These are phyloP conservation scores for Caenorhabditis sp. DNA, from an alignment of 2,888 invertebrate species.

Conservation along the genomic window DNA sequence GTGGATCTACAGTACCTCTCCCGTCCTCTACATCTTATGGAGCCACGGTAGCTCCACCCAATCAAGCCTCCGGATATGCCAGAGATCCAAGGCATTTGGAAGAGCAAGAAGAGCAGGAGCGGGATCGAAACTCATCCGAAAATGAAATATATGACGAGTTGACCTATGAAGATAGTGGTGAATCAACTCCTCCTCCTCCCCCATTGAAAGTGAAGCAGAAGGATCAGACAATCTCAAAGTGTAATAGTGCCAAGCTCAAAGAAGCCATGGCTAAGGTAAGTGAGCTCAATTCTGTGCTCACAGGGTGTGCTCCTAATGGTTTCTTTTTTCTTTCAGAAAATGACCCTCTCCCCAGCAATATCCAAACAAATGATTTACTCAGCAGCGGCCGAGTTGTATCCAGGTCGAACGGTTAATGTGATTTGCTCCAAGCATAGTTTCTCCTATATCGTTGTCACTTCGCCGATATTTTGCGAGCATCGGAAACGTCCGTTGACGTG, in stretches of 20 bases:
- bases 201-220: neutral
- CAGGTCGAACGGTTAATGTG: conserved; percentile 41
- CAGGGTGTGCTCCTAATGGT: neutral
- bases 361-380: conserved; percentile 56
- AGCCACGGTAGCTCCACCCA: neutral
- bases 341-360: conserved; percentile 45
- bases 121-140: neutral
- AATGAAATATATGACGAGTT: conserved; percentile 7
- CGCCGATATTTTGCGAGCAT: conserved; percentile 56
- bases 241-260: conserved; percentile 32
- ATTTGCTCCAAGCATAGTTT: conserved; percentile 50
- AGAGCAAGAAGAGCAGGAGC: conserved; percentile 9
- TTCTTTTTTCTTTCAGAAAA: conserved; percentile 33
- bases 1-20: neutral
- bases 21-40: neutral
- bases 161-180: neutral
- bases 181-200: neutral
- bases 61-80: conserved; percentile 11
- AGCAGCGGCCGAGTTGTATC: conserved; percentile 40
- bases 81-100: conserved; percentile 17
- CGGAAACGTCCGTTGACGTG: conserved; percentile 49
- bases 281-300: too few relatives aligned
- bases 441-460: conserved; percentile 57
- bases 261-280: conserved; percentile 36
- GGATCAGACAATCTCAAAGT: conserved; percentile 28